Evolutionary conservation across 2,888 invertebrate species (phyloP), one percentile per base, ranked within the genome.

Genomic region (Heliconius erato): DNA sequence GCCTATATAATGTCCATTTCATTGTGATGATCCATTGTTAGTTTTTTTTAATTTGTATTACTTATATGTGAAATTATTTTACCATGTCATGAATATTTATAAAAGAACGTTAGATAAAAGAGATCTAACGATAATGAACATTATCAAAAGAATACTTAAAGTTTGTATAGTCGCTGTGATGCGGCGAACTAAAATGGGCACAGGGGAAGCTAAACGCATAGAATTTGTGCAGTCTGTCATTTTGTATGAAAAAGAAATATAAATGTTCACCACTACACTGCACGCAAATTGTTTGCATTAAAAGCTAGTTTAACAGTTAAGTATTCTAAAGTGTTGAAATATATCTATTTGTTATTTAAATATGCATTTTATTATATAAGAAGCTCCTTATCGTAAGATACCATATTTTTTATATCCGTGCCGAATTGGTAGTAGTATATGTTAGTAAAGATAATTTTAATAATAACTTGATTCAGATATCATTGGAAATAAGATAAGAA

Each of bases 171-270:
- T 23, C 19, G 54, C 9, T 35, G 35, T n/a, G 59, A 76, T 35
- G 35, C 23, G 54, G 23, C 16, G 9, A 63, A 14, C 35, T 14
- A 35, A 59, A 74, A 49, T 23, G 26, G 32, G 54, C 19, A 12
- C 23, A 74, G 19, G 32, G 32, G 35, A 63, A 76, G n/a, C 74
- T 76, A 76, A 76, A 76, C 32, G 59, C 74, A 35, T 59, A 59
- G 74, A 74, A 74, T 74, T 74, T 76, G 59, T 63, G 6, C n/a
- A 59, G 59, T 1, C 23, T 76, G 59, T 59, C 74, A 76, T n/a
- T 76, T 76, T 76, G 32, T 76, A 76, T 63, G 59, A 35, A 76
- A 63, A n/a, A 76, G 59, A 59, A 76, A n/a, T 59, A 76, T 59
- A 76, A 76, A 35, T 49, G 54, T 32, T 59, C 12, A 44, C 74